Evolutionary conservation across 2,797 vertebrate species (phyloP), one percentile per base, ranked within the genome.

Genomic region (Enteromius unitaeniatus): DNA sequence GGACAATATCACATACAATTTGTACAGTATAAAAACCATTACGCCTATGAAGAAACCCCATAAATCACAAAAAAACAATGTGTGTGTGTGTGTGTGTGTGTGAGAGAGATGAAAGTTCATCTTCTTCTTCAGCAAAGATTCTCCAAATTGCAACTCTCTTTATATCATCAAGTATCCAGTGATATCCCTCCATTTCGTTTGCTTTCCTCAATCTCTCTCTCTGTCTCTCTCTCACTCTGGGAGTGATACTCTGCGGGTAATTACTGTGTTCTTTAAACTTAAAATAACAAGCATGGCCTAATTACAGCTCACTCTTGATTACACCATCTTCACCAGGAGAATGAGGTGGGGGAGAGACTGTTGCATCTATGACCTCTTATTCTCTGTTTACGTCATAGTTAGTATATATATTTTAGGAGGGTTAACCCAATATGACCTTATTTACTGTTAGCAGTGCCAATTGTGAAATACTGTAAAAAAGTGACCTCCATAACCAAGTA

Each of bases 251-350:
- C 89, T 89, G 89, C 83, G 86, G 89, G 90, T 93, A 94, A 94
- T 95, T 94, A 94, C 92, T 94, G 89, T 90, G 91, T 82, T 90
- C 93, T 92, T 87, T 89, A 93, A 91, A 91, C 94, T 91, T 94
- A 93, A 95, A 95, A 94, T 95, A 95, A 94, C 93, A 93, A 88
- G 88, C 91, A 89, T 93, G 92, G 87, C 92, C 92, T 93, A 95
- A 95, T 95, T 94, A 94, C 91, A 93, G 88, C 86, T 85, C 90
- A 91, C 90, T 86, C 91, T 91, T 94, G 92, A 92, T 93, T 93
- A 94, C 86, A 88, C 89, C 89, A 91, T 84, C 65, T 86, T 80
- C 76, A 79, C 34, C 60, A 11, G 62, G 70, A 77, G 65, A 49
- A 17, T 40, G 74, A 14, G 31, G 21, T 73, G 34, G 70, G 62